Conservation (phyloP, 2,888 invertebrate genomes). For the Tupiocoris notatus region DNA sequence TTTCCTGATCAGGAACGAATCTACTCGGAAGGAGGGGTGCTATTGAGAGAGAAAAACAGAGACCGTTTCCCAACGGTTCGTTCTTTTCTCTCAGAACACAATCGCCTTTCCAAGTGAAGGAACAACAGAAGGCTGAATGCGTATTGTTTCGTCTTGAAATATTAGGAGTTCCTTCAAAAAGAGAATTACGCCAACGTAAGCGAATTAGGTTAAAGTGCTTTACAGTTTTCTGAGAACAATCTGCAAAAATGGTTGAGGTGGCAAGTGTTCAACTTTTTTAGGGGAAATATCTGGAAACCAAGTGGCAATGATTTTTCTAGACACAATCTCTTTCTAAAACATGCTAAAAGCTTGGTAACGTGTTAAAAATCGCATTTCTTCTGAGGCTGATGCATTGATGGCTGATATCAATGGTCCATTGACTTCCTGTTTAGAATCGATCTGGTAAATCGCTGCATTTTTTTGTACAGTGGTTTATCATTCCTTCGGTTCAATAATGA, state of each 20-base stretch:
- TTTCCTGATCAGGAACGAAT: slow-evolving; percentile 23
- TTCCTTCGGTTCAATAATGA: too few relatives aligned
- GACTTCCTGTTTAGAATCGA: too few relatives aligned
- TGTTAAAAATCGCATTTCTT: too few relatives aligned
- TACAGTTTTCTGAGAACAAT: not conserved
- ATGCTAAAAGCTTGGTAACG: too few relatives aligned
- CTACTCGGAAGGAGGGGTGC: not conserved
- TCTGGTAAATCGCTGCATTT: too few relatives aligned
- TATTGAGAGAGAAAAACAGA: slow-evolving; percentile 1
- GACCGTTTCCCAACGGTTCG: not conserved
- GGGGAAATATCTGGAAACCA: too few relatives aligned
- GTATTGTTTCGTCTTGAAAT: not conserved
- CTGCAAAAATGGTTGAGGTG: not conserved
- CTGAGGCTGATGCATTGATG: too few relatives aligned
- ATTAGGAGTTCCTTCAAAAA: not conserved
- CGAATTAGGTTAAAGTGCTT: not conserved
- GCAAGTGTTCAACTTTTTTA: too few relatives aligned
- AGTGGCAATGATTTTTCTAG: too few relatives aligned
- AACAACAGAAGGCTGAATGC: not conserved
- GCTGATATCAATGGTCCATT: too few relatives aligned
- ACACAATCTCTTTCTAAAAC: too few relatives aligned
- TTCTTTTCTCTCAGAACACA: not conserved
- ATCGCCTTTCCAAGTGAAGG: not conserved
- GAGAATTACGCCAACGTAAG: not conserved
- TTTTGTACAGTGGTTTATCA: too few relatives aligned